Evolutionary conservation across 1,140 invertebrate genomes (phyloP), one percentile per base, ranked within the genome.

Genomic region (Littorina saxatilis): DNA sequence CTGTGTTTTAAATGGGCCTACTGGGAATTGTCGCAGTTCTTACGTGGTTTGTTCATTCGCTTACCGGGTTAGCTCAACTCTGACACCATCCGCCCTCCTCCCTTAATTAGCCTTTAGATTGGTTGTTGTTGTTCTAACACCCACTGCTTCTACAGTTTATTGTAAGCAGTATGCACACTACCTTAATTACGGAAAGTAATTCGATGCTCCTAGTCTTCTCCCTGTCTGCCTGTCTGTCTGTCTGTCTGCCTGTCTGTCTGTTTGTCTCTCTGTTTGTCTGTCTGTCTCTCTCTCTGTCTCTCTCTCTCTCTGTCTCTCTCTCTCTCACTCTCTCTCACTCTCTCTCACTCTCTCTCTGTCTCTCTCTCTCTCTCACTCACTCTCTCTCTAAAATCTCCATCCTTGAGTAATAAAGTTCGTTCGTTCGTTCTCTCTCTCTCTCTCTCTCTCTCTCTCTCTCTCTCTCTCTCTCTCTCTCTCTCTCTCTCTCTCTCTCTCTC

Each of bases 401-500:
- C 35, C 13, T 32, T 32, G 63, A 7, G 4, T 4, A 68, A 68
- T 68, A 68, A 37, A 61, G 58, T n/a, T 58, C 23, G 9, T 4
- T 3, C 4, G 55, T 58, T 58, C n/a, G n/a, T 4, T 4, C 2
- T 68, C 29, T 37, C 58, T 68, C 63, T 72, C 32, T 39, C 68
- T 40, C 37, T 37, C 68, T 72, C 37, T 72, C 17, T 72, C 17
- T 72, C 37, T 72, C 37, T 72, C 35, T 72, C n/a, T 32, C 20
- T 66, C 61, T 66, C 27, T 72, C 68, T 72, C 68, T 40, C 13
- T 72, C 68, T 72, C 29, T 72, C 68, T 72, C 29, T 68, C 68
- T 72, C 29, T 72, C 68, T 72, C 37, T 72, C 68, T 72, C 68
- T 66, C 11, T 40, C 11, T 23, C 68, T 72, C 63, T 68, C 63